phyloP scores from a whole-genome alignment of 2,113 vertebrate species.

The Gymnocephalus cernua region DNA sequence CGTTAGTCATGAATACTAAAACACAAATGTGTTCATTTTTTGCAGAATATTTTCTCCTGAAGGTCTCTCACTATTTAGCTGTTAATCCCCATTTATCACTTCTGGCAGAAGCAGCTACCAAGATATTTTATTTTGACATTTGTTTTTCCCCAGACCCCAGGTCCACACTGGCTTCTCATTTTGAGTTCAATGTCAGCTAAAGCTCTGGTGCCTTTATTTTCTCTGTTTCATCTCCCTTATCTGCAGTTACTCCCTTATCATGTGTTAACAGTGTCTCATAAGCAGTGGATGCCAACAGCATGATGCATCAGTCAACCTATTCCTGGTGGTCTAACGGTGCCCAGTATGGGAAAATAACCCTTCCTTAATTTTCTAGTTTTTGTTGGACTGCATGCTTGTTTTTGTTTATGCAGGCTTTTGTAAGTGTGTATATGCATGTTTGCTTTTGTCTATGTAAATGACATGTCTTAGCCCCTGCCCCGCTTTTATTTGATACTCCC shows the following conservation, averaged over 20 bases:
- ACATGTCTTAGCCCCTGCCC: neutral
- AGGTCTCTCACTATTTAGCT: conserved; percentile 6
- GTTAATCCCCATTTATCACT: conserved; percentile 31
- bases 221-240: conserved; percentile 74
- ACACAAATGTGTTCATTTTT: neutral
- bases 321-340: conserved; percentile 53
- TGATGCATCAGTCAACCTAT: conserved; percentile 56
- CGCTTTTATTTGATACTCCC: neutral
- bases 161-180: conserved; percentile 55
- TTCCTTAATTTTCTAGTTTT: neutral
- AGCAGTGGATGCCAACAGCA: conserved; percentile 69
- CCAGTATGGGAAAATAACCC: conserved; percentile 36
- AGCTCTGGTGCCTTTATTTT: conserved; percentile 64
- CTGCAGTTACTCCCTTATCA: conserved; percentile 72
- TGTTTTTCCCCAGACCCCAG: conserved; percentile 43
- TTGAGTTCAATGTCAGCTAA: conserved; percentile 68
- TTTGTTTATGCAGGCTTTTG: conserved; percentile 31
- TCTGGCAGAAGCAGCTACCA: conserved; percentile 42
- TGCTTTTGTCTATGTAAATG: conserved; percentile 11
- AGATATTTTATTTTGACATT: conserved; percentile 52
- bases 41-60: neutral
- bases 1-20: neutral
- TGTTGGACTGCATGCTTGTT: neutral
- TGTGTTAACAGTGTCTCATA: conserved; percentile 74
- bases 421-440: neutral